Evolutionary conservation across 2,888 invertebrate genomes (phyloP), one percentile per base, ranked within the genome.

Genomic region (Cheilosia soror): DNA sequence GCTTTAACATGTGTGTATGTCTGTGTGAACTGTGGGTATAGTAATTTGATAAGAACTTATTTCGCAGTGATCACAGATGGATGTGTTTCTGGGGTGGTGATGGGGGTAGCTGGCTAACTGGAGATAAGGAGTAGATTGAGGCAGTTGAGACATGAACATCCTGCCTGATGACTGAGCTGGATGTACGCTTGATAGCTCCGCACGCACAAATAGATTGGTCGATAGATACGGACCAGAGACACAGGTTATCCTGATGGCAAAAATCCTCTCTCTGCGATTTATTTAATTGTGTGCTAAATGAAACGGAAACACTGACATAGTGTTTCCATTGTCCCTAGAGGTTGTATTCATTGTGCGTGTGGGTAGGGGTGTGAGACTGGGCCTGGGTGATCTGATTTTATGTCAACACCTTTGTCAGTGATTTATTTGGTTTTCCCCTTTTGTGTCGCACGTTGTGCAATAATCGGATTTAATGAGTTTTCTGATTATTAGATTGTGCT

Each of bases 251-350:
- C 33, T 47, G 60, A 44, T 60, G 49, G 37, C 37, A 31, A 76
- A 75, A 71, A 66, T 57, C 69, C 69, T 57, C 69, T 80, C 75
- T 71, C 75, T 71, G 69, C 84, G 84, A 84, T 84, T 80, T 84
- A 91, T 89, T 90, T 90, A 90, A 91, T 91, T 91, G 90, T 90
- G 90, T 91, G 90, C 90, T 89, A 91, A 91, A 91, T 90, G 91
- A 90, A 89, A 90, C 89, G 90, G 90, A 89, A 90, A 91, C 89
- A 80, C 79, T 62, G 82, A 73, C 78, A 81, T 76, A 71, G 75
- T 79, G 68, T 57, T 62, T 69, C 15, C 42, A 57, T 66, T 62
- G 60, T 42, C 37, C 4, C 27, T 51, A 29, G 55, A 31, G 51
- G 25, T 25, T 51, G 11, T 49, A 6, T 31, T 72, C 37, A 27